Conservation (phyloP, 1,140 invertebrate genomes). For the Heterodera carotae region DNA sequence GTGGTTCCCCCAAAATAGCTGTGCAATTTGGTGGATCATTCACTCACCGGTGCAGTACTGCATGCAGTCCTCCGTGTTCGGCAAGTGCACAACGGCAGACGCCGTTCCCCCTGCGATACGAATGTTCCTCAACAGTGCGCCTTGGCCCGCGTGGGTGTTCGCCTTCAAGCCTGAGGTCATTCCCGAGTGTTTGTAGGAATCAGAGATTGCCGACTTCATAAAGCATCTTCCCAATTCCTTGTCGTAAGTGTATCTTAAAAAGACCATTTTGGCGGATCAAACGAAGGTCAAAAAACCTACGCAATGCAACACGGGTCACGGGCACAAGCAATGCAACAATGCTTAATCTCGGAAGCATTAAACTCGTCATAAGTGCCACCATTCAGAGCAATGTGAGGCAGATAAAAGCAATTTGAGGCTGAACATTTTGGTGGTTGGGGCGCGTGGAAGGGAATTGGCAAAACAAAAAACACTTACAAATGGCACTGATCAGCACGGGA, state of each 20-base stretch:
- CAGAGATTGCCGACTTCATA: conserved; percentile 53
- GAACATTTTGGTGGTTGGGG: too few relatives aligned
- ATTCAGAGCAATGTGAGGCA: conserved; percentile 52
- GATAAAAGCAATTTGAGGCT: conserved; percentile 55
- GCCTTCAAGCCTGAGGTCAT: conserved; percentile 53
- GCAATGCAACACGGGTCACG: conserved; percentile 50
- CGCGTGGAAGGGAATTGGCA: conserved; percentile 12
- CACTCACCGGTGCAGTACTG: conserved; percentile 49
- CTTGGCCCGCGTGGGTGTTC: conserved; percentile 47
- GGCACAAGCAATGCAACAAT: conserved; percentile 50
- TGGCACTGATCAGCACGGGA: background rate
- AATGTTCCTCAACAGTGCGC: conserved; percentile 46
- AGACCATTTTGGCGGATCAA: background rate
- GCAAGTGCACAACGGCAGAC: conserved; percentile 44
- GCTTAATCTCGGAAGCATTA: conserved; percentile 40
- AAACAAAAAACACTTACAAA: background rate
- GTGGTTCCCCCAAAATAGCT: too few relatives aligned
- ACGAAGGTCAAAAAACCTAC: conserved; percentile 22
- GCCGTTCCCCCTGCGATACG: conserved; percentile 46
- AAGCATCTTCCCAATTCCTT: conserved; percentile 41
- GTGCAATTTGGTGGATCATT: too few relatives aligned
- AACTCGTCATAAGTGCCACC: conserved; percentile 54
- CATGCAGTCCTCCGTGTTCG: conserved; percentile 51
- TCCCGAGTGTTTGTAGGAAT: conserved; percentile 43
- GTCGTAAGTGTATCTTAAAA: conserved; percentile 47